phyloP scores from a whole-genome alignment of 2,888 invertebrate species.

The Cistogaster globosa region DNA sequence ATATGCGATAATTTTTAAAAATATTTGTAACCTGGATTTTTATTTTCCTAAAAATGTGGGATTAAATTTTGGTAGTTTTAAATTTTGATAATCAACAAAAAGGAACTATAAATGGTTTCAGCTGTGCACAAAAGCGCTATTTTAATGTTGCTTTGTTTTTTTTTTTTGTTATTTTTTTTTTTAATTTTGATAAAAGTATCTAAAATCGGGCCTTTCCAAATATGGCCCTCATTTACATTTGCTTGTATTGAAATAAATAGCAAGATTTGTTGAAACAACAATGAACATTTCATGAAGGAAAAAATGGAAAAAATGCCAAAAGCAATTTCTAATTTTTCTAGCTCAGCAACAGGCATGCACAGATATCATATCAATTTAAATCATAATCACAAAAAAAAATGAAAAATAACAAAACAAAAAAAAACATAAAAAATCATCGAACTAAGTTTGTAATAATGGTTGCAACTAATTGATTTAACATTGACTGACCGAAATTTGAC shows the following conservation, averaged over 20 bases:
- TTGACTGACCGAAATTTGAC: constrained; percentile 52
- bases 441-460: constrained; percentile 50
- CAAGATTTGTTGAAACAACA: not conserved
- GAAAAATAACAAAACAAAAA: constrained; percentile 36
- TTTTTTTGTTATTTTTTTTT: too few species aligned
- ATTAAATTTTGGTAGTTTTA: too few species aligned
- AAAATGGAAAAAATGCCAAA: constrained; percentile 26
- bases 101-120: too few species aligned
- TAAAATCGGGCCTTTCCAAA: too few species aligned
- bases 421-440: constrained; percentile 41
- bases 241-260: constrained; percentile 7
- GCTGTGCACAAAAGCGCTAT: too few species aligned
- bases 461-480: constrained; percentile 68
- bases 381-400: constrained; percentile 19
- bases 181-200: too few species aligned
- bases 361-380: constrained; percentile 24
- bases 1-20: too few species aligned
- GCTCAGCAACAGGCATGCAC: constrained; percentile 60
- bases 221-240: constrained; percentile 10
- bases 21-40: too few species aligned
- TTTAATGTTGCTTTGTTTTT: too few species aligned
- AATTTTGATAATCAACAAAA: too few species aligned
- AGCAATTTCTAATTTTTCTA: constrained; percentile 60
- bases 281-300: not conserved
- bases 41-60: too few species aligned